Evolutionary conservation across 2,888 invertebrate species (phyloP), one percentile per base, ranked within the genome.

Genomic region (Spilosoma lubricipeda): DNA sequence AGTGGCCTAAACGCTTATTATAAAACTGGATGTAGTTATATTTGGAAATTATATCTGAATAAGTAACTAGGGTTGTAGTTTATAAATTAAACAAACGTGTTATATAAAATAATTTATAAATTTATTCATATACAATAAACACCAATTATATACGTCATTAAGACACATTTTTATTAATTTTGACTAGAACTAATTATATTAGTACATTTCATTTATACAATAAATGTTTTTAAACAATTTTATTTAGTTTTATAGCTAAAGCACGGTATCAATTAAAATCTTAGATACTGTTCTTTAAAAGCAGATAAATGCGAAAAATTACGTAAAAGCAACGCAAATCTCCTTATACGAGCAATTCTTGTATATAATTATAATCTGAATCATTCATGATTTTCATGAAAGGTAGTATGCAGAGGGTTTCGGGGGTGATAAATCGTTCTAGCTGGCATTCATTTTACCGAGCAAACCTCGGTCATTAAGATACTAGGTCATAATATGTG

Each of bases 161-260:
- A 15, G 52, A 23, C 27, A 56, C 56, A 33, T 15, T 71, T 71
- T 72, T 59, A 7, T 27, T 30, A 67, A 67, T 59, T 52, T 72
- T 67, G 66, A 72, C 72, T 72, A 72, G 72, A 72, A 39, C 56
- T 39, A 63, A 67, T 65, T 7, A 42, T 20, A 52, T 52, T 52
- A 20, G 20, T 33, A 8, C 20, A 52, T 48, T 48, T 18, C 2
- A 48, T 48, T 48, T 65, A 52, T 65, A 64, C 11, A 59, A 30
- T 39, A 70, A 23, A 27, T 36, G 36, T 59, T 42, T 64, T 23
- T 36, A 23, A 66, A 42, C 7, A 42, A 15, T 27, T 42, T 42
- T 13, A 15, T 66, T 39, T 42, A 23, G 5, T n/a, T n/a, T 23
- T n/a, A 42, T 7, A 66, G 39, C 18, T 64, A 30, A 63, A 30